Conservation (phyloP, 35 echinoderm and acorn worm species). For the Lytechinus variegatus region DNA sequence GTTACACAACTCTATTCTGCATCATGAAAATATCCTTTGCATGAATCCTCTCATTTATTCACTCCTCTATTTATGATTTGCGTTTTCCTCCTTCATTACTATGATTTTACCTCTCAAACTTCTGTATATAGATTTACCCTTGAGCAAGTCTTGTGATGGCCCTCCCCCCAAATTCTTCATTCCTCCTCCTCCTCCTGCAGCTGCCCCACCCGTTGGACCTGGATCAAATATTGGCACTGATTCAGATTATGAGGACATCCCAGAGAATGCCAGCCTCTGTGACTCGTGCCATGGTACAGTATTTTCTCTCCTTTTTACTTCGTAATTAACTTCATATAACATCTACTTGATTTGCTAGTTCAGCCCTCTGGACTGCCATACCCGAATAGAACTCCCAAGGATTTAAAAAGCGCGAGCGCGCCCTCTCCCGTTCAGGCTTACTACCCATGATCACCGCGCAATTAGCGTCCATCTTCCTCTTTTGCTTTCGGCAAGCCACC, state of each 20-base stretch:
- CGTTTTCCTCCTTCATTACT: not conserved
- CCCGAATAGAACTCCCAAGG: too few relatives aligned
- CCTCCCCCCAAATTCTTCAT: constrained; percentile 39
- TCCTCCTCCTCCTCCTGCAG: constrained; percentile 42
- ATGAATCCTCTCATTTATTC: not conserved
- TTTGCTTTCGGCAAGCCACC: too few relatives aligned
- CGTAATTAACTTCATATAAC: too few relatives aligned
- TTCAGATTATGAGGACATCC: constrained; percentile 45
- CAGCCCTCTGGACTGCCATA: too few relatives aligned
- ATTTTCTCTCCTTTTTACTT: not conserved
- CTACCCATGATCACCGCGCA: too few relatives aligned
- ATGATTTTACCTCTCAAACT: not conserved
- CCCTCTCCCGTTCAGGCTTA: too few relatives aligned
- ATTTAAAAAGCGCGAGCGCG: too few relatives aligned
- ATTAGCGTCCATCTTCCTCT: too few relatives aligned
- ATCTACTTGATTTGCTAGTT: too few relatives aligned
- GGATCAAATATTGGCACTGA: not conserved
- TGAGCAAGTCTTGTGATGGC: constrained; percentile 55
- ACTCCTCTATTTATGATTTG: not conserved
- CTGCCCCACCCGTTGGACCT: constrained; percentile 2
- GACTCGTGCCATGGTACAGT: constrained; percentile 36
- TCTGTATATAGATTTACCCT: not conserved
- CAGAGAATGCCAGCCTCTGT: constrained; percentile 40
- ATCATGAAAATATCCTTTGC: not conserved
- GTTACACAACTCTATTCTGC: not conserved